These are phyloP conservation scores for Nomia melanderi DNA, from an alignment of 1,140 invertebrate genomes.

Conservation along the genomic window DNA sequence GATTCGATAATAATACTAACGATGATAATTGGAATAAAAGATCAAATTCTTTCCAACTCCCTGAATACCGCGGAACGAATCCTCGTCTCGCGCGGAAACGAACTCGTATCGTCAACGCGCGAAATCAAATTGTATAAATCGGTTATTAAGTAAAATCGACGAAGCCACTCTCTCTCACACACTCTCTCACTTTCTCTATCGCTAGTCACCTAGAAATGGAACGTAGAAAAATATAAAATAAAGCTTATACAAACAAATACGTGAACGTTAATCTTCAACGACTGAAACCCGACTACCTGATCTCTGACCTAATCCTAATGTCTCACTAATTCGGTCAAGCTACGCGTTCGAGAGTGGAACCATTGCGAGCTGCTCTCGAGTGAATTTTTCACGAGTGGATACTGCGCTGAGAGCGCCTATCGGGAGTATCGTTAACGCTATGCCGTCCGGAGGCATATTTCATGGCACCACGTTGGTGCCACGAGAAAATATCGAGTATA, in stretches of 20 bases:
- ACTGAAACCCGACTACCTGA: neutral
- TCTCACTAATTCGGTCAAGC: slow-evolving; percentile 27
- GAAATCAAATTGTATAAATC: slow-evolving; percentile 5
- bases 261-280: slow-evolving; percentile 18
- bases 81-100: neutral
- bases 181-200: neutral
- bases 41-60: slow-evolving; percentile 33
- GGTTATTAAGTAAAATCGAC: neutral
- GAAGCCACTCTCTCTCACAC: neutral
- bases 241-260: slow-evolving; percentile 40
- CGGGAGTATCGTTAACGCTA: too few species aligned
- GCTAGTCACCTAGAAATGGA: slow-evolving; percentile 23
- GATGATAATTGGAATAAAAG: neutral
- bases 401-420: too few species aligned
- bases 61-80: neutral
- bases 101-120: neutral
- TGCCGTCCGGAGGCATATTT: too few species aligned
- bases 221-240: slow-evolving; percentile 56
- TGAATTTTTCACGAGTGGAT: too few species aligned
- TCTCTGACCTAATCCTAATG: slow-evolving; percentile 1
- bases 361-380: too few species aligned
- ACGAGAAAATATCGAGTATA: too few species aligned
- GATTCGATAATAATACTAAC: neutral
- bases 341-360: too few species aligned
- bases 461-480: too few species aligned